These are phyloP conservation scores for Artemia franciscana DNA, from an alignment of 1,140 invertebrate genomes.

Conservation along the genomic window DNA sequence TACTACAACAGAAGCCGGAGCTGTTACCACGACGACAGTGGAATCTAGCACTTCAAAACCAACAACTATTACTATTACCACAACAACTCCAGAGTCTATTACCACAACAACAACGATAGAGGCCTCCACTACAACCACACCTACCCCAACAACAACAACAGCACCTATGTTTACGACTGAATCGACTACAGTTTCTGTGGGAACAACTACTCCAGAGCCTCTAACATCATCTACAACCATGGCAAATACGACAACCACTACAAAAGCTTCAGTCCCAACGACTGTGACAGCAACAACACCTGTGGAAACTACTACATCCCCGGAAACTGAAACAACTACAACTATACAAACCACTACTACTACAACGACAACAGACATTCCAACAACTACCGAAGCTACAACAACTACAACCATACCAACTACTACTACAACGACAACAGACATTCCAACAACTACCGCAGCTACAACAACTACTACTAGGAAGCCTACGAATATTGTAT, in stretches of 20 bases:
- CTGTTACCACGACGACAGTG: background rate
- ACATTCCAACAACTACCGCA: background rate
- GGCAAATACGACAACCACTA: background rate
- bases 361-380: background rate
- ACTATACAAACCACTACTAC: background rate
- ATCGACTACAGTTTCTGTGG: background rate
- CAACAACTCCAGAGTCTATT: background rate
- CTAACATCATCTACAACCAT: background rate
- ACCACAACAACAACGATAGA: too few relatives aligned
- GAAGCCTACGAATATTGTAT: background rate
- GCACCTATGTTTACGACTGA: background rate
- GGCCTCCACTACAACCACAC: conserved; percentile 1
- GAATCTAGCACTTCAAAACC: background rate
- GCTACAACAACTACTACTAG: background rate
- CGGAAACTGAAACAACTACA: background rate
- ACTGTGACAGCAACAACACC: background rate
- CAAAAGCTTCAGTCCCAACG: background rate
- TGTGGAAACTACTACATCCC: background rate
- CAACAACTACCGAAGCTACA: background rate
- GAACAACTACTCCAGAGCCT: background rate
- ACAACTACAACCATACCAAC: conserved; percentile 2
- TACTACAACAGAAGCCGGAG: background rate
- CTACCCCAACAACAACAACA: conserved; percentile 2
- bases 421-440: background rate
- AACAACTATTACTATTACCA: conserved; percentile 5